Evolutionary conservation across 2,797 vertebrate species (phyloP).

Genomic region (Catostomus latipinnis): DNA sequence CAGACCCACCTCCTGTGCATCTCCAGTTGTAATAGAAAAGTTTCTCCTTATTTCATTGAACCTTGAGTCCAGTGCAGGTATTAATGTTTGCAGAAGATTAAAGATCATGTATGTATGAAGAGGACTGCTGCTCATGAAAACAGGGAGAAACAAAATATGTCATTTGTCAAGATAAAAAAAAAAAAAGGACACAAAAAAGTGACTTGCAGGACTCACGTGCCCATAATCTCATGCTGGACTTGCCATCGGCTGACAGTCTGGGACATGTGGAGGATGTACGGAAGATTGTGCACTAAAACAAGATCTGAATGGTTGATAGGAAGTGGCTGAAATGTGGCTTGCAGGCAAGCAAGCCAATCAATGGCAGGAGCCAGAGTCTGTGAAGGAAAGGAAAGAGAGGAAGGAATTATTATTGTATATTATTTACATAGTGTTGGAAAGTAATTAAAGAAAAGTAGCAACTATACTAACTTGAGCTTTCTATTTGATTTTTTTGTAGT

Average conservation of each 20-base stretch:
- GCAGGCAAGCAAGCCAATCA: conserved; percentile 88
- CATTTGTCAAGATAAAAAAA: background rate
- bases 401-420: no score
- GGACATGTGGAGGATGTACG: conserved; percentile 89
- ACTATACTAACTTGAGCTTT: no score
- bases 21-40: conserved; percentile 64
- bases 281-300: conserved; percentile 85
- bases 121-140: conserved; percentile 63
- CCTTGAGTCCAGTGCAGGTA: conserved; percentile 78
- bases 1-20: conserved; percentile 64
- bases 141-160: background rate
- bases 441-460: no score
- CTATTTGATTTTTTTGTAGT: no score
- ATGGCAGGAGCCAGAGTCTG: conserved; percentile 86
- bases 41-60: conserved; percentile 70
- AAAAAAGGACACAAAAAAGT: no score
- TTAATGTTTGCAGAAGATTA: conserved; percentile 77
- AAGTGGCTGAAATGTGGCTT: conserved; percentile 80
- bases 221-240: conserved; percentile 58
- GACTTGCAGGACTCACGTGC: conserved; percentile 64
- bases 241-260: conserved; percentile 71
- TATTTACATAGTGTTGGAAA: no score
- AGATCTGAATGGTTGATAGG: conserved; percentile 77
- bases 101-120: conserved; percentile 80
- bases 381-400: conserved; percentile 21